These are phyloP conservation scores for Chiroxiphia lanceolata DNA, from an alignment of 2,797 vertebrate genomes.

Conservation along the genomic window DNA sequence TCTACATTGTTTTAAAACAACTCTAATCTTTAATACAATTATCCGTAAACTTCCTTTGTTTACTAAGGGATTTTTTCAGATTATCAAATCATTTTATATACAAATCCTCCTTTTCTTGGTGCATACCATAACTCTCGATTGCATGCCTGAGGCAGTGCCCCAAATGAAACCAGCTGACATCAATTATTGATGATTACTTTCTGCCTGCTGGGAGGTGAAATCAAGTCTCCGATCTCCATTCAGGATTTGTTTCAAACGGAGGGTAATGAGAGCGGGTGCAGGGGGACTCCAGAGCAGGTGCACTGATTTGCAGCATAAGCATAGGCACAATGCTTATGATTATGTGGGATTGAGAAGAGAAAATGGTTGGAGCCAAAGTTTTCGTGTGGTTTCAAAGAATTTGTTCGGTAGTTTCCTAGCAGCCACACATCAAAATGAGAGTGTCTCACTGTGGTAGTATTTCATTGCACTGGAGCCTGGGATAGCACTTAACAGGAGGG, in stretches of 20 bases:
- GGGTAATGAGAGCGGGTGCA: background rate
- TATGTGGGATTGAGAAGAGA: background rate
- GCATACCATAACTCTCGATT: background rate
- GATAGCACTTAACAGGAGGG: background rate
- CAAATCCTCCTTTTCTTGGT: conserved; percentile 35
- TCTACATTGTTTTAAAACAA: conserved; percentile 59
- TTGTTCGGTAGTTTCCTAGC: background rate
- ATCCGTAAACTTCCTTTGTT: conserved; percentile 54
- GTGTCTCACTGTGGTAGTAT: background rate
- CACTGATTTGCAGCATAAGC: background rate
- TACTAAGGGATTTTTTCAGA: conserved; percentile 54
- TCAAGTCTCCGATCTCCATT: background rate
- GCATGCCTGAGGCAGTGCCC: background rate
- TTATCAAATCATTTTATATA: conserved; percentile 23
- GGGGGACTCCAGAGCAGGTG: fast-evolving
- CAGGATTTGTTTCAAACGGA: background rate
- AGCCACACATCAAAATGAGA: background rate
- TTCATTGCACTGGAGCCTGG: background rate
- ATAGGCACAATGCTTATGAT: background rate
- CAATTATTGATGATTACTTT: conserved; percentile 16
- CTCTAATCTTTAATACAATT: conserved; percentile 57
- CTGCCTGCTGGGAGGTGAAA: background rate
- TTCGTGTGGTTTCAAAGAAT: background rate
- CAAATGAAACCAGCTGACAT: background rate
- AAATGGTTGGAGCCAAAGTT: background rate